These are phyloP conservation scores for Pogonocherus hispidulus DNA, from an alignment of 2,888 invertebrate genomes.

Conservation along the genomic window DNA sequence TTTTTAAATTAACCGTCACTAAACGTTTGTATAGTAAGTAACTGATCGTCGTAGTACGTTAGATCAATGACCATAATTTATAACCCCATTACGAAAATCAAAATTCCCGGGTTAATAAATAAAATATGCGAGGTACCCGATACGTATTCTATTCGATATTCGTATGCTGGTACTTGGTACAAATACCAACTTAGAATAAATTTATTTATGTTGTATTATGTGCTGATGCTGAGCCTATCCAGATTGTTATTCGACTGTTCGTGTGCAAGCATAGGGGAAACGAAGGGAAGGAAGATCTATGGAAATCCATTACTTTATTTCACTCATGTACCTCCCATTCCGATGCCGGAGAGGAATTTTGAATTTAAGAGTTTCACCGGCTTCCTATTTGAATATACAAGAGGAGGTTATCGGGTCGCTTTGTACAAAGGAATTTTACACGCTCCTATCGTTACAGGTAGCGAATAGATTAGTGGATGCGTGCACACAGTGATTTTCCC, in stretches of 20 bases:
- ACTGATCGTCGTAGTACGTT: too few species aligned
- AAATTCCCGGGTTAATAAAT: slow-evolving; percentile 1
- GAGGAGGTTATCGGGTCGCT: slow-evolving; percentile 26
- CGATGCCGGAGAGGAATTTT: slow-evolving; percentile 48
- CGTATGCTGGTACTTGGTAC: slow-evolving; percentile 7
- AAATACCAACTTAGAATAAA: slow-evolving; percentile 1
- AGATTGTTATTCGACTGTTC: slow-evolving; percentile 15
- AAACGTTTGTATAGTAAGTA: too few species aligned
- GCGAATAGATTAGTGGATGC: neutral
- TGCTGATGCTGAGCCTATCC: neutral
- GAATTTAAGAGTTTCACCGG: slow-evolving; percentile 51
- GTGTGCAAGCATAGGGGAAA: neutral
- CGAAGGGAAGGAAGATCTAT: neutral
- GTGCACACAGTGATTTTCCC: too few species aligned
- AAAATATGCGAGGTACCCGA: neutral
- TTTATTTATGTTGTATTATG: slow-evolving; percentile 8
- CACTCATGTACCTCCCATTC: slow-evolving; percentile 48
- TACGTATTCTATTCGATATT: slow-evolving; percentile 1
- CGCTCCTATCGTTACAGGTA: neutral
- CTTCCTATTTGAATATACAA: slow-evolving; percentile 46
- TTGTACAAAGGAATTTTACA: slow-evolving; percentile 2
- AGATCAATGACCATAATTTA: too few species aligned
- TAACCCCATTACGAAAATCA: neutral
- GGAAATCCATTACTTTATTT: slow-evolving; percentile 36
- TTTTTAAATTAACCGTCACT: too few species aligned